Evolutionary conservation across 2,888 invertebrate species (phyloP).

Genomic region (Podabrus alpinus): DNA sequence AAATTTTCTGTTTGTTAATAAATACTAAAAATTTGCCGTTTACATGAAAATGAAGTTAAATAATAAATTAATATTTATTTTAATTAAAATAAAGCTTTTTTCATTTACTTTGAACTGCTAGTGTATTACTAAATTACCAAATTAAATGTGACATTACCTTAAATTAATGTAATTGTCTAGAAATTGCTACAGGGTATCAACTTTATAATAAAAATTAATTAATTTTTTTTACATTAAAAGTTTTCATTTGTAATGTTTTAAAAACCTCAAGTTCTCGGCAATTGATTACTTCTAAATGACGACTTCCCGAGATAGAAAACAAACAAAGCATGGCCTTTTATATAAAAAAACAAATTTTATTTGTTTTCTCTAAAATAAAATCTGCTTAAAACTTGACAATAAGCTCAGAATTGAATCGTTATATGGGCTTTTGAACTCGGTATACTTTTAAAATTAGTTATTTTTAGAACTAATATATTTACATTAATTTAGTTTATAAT

Average conservation of each 20-base stretch:
- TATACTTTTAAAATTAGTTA: background rate
- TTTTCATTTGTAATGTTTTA: background rate
- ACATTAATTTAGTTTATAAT: background rate
- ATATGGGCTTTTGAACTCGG: background rate
- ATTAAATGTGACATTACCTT: too few relatives aligned
- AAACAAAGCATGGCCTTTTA: background rate
- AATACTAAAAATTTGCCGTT: too few relatives aligned
- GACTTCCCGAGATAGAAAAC: background rate
- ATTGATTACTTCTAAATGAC: background rate
- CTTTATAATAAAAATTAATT: background rate
- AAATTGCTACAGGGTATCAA: too few relatives aligned
- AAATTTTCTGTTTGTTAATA: too few relatives aligned
- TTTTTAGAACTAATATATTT: background rate
- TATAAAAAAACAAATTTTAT: background rate
- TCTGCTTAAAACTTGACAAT: background rate
- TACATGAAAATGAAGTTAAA: too few relatives aligned
- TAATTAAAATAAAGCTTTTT: too few relatives aligned
- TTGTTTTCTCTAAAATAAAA: background rate
- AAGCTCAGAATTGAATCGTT: background rate
- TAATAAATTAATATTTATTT: too few relatives aligned
- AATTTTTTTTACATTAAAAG: background rate
- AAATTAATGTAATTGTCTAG: too few relatives aligned
- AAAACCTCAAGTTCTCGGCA: background rate
- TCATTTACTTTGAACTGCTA: too few relatives aligned
- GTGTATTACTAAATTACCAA: too few relatives aligned